Percentiles rank a stretch among this genome's conserved stretches.
phyloP scores from a whole-genome alignment of 2,113 vertebrate genomes.

The Odontophorus gujanensis region DNA sequence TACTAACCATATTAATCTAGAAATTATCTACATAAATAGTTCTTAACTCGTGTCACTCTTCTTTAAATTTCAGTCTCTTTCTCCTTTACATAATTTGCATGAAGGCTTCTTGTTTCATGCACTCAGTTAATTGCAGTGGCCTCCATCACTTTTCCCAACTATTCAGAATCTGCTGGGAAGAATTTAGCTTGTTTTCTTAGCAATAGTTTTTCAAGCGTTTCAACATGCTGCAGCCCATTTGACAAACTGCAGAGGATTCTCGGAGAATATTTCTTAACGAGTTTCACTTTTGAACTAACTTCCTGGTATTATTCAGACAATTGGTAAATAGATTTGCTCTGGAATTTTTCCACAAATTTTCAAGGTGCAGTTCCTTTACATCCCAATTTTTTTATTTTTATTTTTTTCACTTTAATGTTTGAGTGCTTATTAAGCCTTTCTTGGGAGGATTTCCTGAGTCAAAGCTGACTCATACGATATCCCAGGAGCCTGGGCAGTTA shows the following conservation, averaged over 20 bases:
- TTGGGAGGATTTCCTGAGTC: neutral
- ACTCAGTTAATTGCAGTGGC: neutral
- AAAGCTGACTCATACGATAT: neutral
- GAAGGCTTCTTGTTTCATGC: neutral
- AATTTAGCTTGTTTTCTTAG: neutral
- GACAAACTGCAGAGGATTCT: neutral
- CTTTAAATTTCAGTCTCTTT: neutral
- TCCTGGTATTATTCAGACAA: neutral
- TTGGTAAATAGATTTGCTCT: neutral
- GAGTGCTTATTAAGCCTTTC: neutral
- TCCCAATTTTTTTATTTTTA: neutral
- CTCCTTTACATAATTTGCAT: neutral
- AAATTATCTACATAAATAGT: neutral
- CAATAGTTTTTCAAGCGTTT: neutral
- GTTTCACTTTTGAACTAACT: conserved; percentile 24
- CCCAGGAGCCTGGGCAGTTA: neutral
- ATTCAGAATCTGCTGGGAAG: neutral
- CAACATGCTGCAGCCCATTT: neutral
- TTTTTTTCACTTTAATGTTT: neutral
- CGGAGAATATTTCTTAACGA: neutral
- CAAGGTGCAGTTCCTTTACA: neutral
- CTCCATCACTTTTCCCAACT: neutral
- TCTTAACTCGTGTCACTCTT: neutral
- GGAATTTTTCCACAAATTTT: neutral
- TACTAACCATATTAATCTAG: neutral